Conservation (phyloP, 2,797 vertebrate species). For the Rhinogobio ventralis region DNA sequence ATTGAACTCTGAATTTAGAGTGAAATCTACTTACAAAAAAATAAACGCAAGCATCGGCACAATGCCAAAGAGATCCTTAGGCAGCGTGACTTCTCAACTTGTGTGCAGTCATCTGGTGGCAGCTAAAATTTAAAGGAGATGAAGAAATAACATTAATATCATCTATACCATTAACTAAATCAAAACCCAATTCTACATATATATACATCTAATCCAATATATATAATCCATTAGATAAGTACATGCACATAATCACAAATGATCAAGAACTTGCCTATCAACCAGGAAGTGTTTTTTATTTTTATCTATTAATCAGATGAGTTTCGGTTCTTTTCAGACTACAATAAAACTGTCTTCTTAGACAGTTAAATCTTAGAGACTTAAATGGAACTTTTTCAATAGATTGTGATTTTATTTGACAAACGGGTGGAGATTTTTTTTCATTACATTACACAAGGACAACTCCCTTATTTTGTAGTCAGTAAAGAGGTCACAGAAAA, state of each 20-base stretch:
- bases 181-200: no score
- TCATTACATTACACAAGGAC: not conserved
- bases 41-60: slow-evolving; percentile 21
- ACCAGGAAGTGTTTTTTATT: not conserved
- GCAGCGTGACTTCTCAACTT: slow-evolving; percentile 1
- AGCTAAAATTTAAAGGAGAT: not conserved
- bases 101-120: not conserved
- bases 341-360: not conserved
- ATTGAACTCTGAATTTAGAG: not conserved
- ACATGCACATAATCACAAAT: not conserved
- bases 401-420: not conserved
- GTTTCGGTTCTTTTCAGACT: not conserved
- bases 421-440: not conserved
- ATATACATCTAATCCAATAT: no score
- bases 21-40: slow-evolving; percentile 15
- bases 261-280: not conserved
- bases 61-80: slow-evolving; percentile 36
- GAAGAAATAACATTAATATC: not conserved
- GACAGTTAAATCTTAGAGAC: no score
- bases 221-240: not conserved
- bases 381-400: not conserved
- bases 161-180: not conserved
- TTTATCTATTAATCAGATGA: not conserved
- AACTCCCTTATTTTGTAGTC: not conserved
- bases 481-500: not conserved